Base-by-base conservation (phyloP, 2,888 invertebrate species). In the Biston betularia region DNA sequence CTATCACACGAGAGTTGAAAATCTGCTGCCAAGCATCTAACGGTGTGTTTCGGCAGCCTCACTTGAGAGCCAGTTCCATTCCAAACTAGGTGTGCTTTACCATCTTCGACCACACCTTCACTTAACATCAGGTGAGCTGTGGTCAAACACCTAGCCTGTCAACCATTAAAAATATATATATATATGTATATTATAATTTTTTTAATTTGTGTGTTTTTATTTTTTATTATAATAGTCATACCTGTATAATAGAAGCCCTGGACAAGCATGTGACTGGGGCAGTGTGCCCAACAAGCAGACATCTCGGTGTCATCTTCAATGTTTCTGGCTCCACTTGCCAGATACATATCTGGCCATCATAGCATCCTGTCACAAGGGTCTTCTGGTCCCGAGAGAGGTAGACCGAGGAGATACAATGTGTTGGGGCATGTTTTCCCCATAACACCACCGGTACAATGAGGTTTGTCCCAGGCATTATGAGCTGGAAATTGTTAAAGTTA, bases 291-390 rank as follows among this genome's bases (percentile, higher is more conserved):
- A 99, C 98, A 57, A 95, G 93, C 76, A 99, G 94, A 89, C 98
- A 98, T 65, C 98, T 94, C 0, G 99, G 99, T 10, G 96, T 97
- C 96, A 99, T 97, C 95, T 97, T 96, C 70, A 98, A 86, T 0
- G 96, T 96, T 73, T 96, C 96, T 0, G 97, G 97, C 75, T 98
- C 96, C 3, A 87, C 87, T 82, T 94, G 95, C 99, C 99, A 99
- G 58, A 99, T 95, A 85, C 98, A 98, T 78, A 99, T 98, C 89
- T 99, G 99, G 7, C 99, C 99, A 93, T 99, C 99, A 83, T 99
- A 98, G 88, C 99, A 98, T 42, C 99, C 99, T 3, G 99, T 99
- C 54, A 99, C 97, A 54, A 99, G 94, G 10, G 98, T 98, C 86
- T 96, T 97, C 87, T 98, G 97, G 90, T 99, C 98, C 68, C 97